Percentiles rank a stretch among this genome's conserved stretches.
phyloP scores from a whole-genome alignment of 1,140 invertebrate species.

The Mactra quadrangularis region DNA sequence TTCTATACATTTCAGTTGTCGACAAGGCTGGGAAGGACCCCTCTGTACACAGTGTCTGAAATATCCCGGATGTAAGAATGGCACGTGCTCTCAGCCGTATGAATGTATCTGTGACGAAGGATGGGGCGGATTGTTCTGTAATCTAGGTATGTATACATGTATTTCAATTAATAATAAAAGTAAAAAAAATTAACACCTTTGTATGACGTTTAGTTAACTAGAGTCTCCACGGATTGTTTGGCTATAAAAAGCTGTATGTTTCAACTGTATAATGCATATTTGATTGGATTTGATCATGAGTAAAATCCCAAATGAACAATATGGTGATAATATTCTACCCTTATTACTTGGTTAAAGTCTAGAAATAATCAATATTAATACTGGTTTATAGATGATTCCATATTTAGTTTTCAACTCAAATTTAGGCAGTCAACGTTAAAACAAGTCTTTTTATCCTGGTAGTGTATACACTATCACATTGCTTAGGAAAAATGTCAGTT shows the following conservation, averaged over 20 bases:
- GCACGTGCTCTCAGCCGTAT: slow-evolving; percentile 84
- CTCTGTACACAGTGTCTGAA: slow-evolving; percentile 85
- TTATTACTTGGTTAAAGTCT: not conserved
- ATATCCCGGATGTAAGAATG: slow-evolving; percentile 86
- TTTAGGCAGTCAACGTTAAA: too few species aligned
- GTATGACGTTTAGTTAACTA: too few species aligned
- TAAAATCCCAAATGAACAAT: not conserved
- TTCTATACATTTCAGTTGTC: slow-evolving; percentile 84
- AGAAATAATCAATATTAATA: slow-evolving; percentile 56
- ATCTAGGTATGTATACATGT: slow-evolving; percentile 86
- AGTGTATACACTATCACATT: too few species aligned
- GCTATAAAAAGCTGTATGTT: not conserved
- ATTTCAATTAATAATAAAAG: too few species aligned
- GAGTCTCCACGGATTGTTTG: too few species aligned
- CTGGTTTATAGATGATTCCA: too few species aligned
- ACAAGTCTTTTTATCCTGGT: too few species aligned
- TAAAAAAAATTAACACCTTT: not conserved
- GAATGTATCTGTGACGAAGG: slow-evolving; percentile 86
- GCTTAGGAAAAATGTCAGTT: too few species aligned
- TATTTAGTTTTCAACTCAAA: too few species aligned
- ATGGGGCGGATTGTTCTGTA: slow-evolving; percentile 88
- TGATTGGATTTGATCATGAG: slow-evolving; percentile 16
- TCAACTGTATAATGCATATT: slow-evolving; percentile 31
- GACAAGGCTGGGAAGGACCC: slow-evolving; percentile 85
- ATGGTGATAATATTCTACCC: slow-evolving; percentile 41